Conservation (phyloP, 2,113 vertebrate genomes). For the Cryptomyrus ogoouensis region DNA sequence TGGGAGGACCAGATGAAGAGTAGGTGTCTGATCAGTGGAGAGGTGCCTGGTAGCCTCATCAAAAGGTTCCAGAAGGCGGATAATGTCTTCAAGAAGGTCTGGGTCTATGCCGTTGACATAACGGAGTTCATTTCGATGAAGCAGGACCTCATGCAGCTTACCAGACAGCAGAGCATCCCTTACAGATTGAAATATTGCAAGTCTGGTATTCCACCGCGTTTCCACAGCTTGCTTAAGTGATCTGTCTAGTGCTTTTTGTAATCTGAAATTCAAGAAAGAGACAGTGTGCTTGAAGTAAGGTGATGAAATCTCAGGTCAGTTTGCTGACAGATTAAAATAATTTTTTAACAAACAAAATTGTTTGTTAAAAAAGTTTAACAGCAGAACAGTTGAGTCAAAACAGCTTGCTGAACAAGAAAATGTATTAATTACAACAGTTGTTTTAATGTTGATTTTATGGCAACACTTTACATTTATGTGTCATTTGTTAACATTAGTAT, state of each 20-base stretch:
- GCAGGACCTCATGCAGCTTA: not conserved
- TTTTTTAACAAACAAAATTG: too few species aligned
- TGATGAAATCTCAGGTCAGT: not conserved
- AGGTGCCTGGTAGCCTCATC: slow-evolving; percentile 15
- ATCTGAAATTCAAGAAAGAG: not conserved
- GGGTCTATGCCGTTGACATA: not conserved
- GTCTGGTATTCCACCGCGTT: not conserved
- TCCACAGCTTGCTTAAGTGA: not conserved
- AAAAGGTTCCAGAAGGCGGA: not conserved
- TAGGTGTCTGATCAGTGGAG: slow-evolving; percentile 19
- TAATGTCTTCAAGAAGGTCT: not conserved
- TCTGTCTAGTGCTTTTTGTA: not conserved
- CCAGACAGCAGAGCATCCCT: not conserved
- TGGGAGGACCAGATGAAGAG: slow-evolving; percentile 19
- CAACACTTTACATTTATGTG: not conserved
- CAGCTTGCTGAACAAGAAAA: not conserved
- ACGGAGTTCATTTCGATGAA: not conserved
- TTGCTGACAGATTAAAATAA: not conserved
- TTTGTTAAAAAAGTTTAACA: not conserved
- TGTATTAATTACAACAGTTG: not conserved
- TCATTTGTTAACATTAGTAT: not conserved
- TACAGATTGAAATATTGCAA: not conserved
- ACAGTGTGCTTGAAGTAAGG: not conserved
- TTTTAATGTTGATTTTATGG: not conserved
- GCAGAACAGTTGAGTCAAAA: not conserved